Base-by-base conservation (phyloP, 1,140 invertebrate species). In the Drosophila orosa region DNA sequence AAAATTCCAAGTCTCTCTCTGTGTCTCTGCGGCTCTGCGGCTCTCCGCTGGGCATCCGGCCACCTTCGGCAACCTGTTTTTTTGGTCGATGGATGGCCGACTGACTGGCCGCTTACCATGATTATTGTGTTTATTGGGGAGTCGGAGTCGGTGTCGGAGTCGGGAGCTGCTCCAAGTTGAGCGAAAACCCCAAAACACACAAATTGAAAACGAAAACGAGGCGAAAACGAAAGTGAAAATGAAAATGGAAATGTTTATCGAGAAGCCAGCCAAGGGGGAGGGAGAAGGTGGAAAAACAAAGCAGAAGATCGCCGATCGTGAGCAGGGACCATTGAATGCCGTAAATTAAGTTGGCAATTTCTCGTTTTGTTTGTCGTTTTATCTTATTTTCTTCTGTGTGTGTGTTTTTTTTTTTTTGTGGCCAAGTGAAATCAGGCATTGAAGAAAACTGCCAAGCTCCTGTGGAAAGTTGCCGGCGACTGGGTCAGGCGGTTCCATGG, bases 281-380 rank as follows among this genome's bases (percentile, higher is more conserved):
- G n/a, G n/a, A 60, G 13, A 25, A 22, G 56, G 31, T 27, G 45
- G 75, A 75, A 81, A 81, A 77, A 74, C 63, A 89, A 80, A 84
- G 84, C 68, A 89, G 84, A 89, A 87, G 84, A 89, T 89, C 74
- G 84, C 77, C 77, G 80, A 87, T 87, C 83, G 84, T 80, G 74
- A 56, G 45, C 22, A 35, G 50, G 50, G 50, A 35, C 50, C 31
- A 54, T 65, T 73, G 58, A 82, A 76, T 83, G 76, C 69, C 59
- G 82, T 82, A 86, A 86, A 86, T 86, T 86, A 86, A 87, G 83
- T 87, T 86, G 75, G 79, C 83, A 57, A 87, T 86, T 87, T 86
- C 68, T 65, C 65, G 58, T 78, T 72, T 56, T 72, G 73, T 63
- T 59, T 65, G 71, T 40, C 57, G 42, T 66, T 10, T 81, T n/a